Percentiles rank a stretch among this genome's conserved stretches.
Conservation (phyloP, 2,888 invertebrate genomes). For the Cactoblastis cactorum region DNA sequence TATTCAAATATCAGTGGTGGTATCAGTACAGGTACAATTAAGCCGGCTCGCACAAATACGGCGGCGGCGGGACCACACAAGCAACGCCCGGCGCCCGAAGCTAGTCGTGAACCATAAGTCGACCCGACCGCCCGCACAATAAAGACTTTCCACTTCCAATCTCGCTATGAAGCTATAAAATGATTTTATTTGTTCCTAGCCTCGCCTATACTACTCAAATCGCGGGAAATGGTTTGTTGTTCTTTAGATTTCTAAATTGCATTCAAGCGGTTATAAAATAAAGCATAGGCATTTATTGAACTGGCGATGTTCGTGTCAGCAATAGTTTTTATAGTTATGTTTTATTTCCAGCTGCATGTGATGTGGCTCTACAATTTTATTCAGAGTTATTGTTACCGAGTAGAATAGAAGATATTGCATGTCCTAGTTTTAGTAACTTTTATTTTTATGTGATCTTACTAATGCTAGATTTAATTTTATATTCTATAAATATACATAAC, state of each 20-base stretch:
- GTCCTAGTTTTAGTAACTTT: too few relatives aligned
- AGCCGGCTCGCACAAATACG: constrained; percentile 37
- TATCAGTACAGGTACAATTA: constrained; percentile 32
- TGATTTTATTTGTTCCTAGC: constrained; percentile 53
- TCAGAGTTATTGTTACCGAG: too few relatives aligned
- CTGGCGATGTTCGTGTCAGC: not conserved
- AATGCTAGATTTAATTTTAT: too few relatives aligned
- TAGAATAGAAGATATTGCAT: too few relatives aligned
- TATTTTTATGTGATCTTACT: too few relatives aligned
- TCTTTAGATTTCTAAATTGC: constrained; percentile 26
- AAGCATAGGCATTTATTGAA: not conserved
- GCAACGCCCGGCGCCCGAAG: constrained; percentile 51
- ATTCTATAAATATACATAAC: too few relatives aligned
- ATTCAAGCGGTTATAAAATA: constrained; percentile 8
- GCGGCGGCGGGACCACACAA: constrained; percentile 60
- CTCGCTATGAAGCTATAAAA: constrained; percentile 55
- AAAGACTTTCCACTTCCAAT: constrained; percentile 59
- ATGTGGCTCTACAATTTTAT: too few relatives aligned
- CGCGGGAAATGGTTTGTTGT: constrained; percentile 24
- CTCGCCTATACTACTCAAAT: constrained; percentile 32
- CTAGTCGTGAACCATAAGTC: constrained; percentile 68
- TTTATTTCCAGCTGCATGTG: too few relatives aligned
- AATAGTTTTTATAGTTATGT: too few relatives aligned
- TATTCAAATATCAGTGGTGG: constrained; percentile 1
- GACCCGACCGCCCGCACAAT: constrained; percentile 43